Evolutionary conservation across 2,888 invertebrate genomes (phyloP).

Genomic region (Cremastinae sp.): DNA sequence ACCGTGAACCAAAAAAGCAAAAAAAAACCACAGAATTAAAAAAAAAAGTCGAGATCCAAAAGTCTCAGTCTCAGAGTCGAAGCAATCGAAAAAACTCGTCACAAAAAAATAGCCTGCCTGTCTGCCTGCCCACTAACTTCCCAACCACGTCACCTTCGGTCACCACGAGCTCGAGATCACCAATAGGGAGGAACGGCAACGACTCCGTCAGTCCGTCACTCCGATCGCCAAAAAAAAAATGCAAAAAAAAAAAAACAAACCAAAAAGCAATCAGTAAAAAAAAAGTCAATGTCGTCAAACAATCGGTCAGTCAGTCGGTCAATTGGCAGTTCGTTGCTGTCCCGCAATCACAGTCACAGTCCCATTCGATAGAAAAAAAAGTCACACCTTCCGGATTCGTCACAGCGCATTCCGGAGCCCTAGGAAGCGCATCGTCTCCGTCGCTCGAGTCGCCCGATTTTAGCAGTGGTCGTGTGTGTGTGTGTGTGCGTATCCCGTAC

Average conservation of each 20-base stretch:
- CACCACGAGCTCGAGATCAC: slow-evolving; percentile 75
- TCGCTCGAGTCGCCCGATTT: slow-evolving; percentile 58
- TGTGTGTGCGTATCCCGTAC: slow-evolving; percentile 39
- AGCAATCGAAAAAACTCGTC: slow-evolving; percentile 58
- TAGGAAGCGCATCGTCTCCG: slow-evolving; percentile 57
- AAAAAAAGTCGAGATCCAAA: slow-evolving; percentile 71
- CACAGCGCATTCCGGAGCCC: slow-evolving; percentile 58
- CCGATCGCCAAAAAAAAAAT: slow-evolving; percentile 65
- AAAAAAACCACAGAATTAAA: slow-evolving; percentile 40
- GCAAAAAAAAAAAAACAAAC: too few relatives aligned
- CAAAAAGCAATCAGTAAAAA: slow-evolving; percentile 19
- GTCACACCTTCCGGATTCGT: slow-evolving; percentile 59
- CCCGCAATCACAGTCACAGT: slow-evolving; percentile 65
- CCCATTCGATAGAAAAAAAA: slow-evolving; percentile 56
- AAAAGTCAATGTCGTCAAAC: slow-evolving; percentile 71
- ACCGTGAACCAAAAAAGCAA: slow-evolving; percentile 74
- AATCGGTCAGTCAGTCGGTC: slow-evolving; percentile 61
- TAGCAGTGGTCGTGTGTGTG: slow-evolving; percentile 59
- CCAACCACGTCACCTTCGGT: slow-evolving; percentile 80
- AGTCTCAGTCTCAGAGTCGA: slow-evolving; percentile 60
- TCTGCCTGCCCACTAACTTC: slow-evolving; percentile 79
- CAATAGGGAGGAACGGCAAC: slow-evolving; percentile 67
- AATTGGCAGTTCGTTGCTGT: slow-evolving; percentile 76
- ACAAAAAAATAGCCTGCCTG: slow-evolving; percentile 74
- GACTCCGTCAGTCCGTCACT: slow-evolving; percentile 68